phyloP scores from a whole-genome alignment of 2,113 vertebrate genomes.

The Alouatta palliata region DNA sequence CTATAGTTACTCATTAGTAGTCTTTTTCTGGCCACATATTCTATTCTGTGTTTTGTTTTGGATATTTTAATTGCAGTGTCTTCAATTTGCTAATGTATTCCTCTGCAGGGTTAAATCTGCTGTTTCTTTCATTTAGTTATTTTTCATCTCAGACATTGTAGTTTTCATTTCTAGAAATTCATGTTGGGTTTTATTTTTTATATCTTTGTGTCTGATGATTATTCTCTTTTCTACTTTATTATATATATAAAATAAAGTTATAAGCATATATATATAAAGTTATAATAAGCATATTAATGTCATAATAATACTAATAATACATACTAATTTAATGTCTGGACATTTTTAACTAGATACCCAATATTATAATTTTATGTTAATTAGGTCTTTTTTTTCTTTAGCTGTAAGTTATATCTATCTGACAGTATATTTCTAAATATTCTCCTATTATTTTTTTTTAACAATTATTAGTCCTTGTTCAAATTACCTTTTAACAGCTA shows the following conservation, averaged over 20 bases:
- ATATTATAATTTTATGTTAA: not conserved
- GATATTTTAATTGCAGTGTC: not conserved
- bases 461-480: not conserved
- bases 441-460: not conserved
- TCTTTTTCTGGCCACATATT: too few relatives aligned
- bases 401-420: not conserved
- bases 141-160: not conserved
- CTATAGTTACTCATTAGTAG: accelerated
- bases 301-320: too few relatives aligned
- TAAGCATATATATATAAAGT: too few relatives aligned
- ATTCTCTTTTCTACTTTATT: not conserved
- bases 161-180: not conserved
- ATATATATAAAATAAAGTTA: not conserved
- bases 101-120: not conserved
- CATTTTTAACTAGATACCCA: not conserved
- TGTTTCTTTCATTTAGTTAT: not conserved
- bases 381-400: not conserved
- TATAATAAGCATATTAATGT: not conserved
- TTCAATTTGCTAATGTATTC: not conserved
- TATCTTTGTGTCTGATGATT: not conserved
- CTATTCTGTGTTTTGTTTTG: not conserved
- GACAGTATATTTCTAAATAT: not conserved
- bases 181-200: not conserved
- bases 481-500: not conserved
- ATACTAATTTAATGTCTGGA: not conserved